Percentiles rank a stretch among this genome's conserved stretches.
Evolutionary conservation across 1,140 invertebrate genomes (phyloP).

Genomic region (Thaumetopoea pityocampa): DNA sequence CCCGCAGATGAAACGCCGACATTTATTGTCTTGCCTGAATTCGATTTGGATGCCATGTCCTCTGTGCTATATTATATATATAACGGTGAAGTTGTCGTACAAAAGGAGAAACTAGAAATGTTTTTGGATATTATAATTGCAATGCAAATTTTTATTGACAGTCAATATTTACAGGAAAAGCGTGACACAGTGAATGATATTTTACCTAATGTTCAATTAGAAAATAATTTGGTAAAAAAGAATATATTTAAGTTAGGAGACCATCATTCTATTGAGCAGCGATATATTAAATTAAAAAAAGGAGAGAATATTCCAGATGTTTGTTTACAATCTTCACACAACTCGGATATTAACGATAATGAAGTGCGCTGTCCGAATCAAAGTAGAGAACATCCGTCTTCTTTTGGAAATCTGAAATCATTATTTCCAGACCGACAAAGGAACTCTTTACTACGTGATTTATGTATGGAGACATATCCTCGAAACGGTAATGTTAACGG

Average conservation of each 20-base stretch:
- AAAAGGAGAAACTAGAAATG: slow-evolving; percentile 37
- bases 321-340: slow-evolving; percentile 19
- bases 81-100: slow-evolving; percentile 54
- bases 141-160: slow-evolving; percentile 56
- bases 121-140: slow-evolving; percentile 55
- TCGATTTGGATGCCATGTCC: slow-evolving; percentile 48
- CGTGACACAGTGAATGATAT: slow-evolving; percentile 3
- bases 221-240: slow-evolving; percentile 6
- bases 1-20: slow-evolving; percentile 46
- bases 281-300: slow-evolving; percentile 32
- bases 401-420: slow-evolving; percentile 38
- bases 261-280: slow-evolving; percentile 10
- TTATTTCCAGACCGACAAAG: slow-evolving; percentile 41
- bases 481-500: slow-evolving; percentile 53
- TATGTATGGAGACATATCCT: slow-evolving; percentile 56
- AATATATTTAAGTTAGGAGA: slow-evolving; percentile 18
- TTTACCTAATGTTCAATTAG: slow-evolving; percentile 2
- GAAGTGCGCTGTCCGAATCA: slow-evolving; percentile 21
- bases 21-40: slow-evolving; percentile 56
- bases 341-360: slow-evolving; percentile 27
- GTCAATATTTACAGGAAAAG: slow-evolving; percentile 26
- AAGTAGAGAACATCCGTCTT: slow-evolving; percentile 27
- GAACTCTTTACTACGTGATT: slow-evolving; percentile 50
- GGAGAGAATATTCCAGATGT: slow-evolving; percentile 14
- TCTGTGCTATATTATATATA: slow-evolving; percentile 61